Evolutionary conservation across 2,797 vertebrate genomes (phyloP).

Genomic region (Odontamblyopus rebecca): DNA sequence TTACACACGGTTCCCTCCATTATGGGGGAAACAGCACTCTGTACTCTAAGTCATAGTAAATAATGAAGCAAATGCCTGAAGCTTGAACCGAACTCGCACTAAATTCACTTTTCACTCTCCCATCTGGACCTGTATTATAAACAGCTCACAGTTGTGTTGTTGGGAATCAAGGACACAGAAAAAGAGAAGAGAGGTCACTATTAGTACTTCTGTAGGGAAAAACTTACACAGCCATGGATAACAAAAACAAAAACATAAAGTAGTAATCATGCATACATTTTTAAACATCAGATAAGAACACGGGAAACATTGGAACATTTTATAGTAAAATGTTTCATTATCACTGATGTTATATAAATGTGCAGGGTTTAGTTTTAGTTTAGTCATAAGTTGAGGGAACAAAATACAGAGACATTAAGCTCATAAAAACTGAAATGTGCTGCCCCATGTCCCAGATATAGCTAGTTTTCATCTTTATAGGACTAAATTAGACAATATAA

Average conservation of each 20-base stretch:
- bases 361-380: no score
- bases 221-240: background rate
- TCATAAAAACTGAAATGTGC: no score
- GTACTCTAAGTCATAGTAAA: slow-evolving; percentile 17
- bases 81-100: slow-evolving; percentile 5
- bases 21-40: slow-evolving; percentile 8
- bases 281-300: no score
- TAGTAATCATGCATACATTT: no score
- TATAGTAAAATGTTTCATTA: no score
- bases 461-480: no score
- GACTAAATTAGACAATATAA: no score
- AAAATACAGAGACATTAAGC: no score
- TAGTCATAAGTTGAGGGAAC: no score
- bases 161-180: background rate
- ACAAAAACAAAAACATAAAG: background rate
- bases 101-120: slow-evolving; percentile 1
- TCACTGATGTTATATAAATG: no score
- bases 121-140: slow-evolving; percentile 3
- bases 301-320: no score
- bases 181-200: background rate
- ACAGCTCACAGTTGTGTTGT: slow-evolving; percentile 1
- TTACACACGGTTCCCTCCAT: background rate
- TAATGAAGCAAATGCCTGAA: slow-evolving; percentile 22
- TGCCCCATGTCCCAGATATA: no score
- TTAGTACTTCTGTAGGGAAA: background rate